phyloP scores from a whole-genome alignment of 2,797 vertebrate genomes.

The Rousettus madagascariensis region DNA sequence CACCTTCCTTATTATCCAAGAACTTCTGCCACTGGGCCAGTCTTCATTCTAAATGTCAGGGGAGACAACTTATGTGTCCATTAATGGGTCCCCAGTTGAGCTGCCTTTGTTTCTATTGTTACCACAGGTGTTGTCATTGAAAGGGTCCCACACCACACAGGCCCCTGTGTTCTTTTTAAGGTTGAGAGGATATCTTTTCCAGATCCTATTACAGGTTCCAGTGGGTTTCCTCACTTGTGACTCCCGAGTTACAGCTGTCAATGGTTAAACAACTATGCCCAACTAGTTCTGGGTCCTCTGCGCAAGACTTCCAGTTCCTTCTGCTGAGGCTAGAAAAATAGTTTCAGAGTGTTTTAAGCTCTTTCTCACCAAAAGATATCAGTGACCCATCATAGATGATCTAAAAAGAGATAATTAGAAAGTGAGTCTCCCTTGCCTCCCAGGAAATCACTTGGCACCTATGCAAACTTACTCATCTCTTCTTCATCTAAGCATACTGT shows the following conservation, averaged over 20 bases:
- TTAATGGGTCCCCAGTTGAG: neutral
- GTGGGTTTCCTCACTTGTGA: neutral
- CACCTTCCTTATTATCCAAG: neutral
- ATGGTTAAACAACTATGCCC: neutral
- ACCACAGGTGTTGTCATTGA: neutral
- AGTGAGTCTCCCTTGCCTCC: neutral
- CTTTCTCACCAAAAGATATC: neutral
- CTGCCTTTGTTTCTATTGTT: neutral
- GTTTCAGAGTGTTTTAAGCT: slow-evolving; percentile 25
- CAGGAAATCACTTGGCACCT: neutral
- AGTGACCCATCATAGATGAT: neutral
- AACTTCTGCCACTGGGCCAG: neutral
- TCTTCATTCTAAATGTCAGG: neutral
- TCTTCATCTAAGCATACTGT: neutral
- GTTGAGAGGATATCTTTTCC: neutral
- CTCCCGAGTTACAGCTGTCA: neutral
- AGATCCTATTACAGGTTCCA: neutral
- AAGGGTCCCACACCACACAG: neutral
- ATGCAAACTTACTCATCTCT: neutral
- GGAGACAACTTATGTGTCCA: neutral
- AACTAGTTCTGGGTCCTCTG: neutral
- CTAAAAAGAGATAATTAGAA: neutral
- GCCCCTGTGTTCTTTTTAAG: neutral
- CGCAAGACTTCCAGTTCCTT: neutral
- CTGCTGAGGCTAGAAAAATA: neutral